Base-by-base conservation (phyloP, 2,888 invertebrate genomes). In the Amphipyra berbera region DNA sequence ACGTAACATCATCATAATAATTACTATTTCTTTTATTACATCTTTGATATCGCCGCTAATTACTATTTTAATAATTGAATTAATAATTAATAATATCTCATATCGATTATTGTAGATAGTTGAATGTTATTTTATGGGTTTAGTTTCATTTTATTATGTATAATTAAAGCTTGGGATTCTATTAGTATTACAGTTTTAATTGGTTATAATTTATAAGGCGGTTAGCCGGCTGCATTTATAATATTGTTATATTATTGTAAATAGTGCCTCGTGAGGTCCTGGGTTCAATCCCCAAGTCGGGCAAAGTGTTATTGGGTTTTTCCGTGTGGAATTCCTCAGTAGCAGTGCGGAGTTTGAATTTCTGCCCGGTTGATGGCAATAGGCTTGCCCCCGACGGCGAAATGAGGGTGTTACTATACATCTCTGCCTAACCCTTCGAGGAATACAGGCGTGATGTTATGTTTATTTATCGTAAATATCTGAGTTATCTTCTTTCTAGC, bases 111-210 rank as follows among this genome's bases (percentile, higher is more conserved):
- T 73, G 30, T 71, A 77, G 69, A 72, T 77, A 64, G 71, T 77
- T 75, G 71, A 76, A 78, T 63, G 75, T 63, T 78, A 63, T 78
- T 85, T 84, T 81, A 83, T 81, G 74, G 64, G 68, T 62, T 77
- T 72, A 41, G 66, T 71, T 82, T 75, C 75, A 67, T 80, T 83
- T 84, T 79, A 81, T 81, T 80, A 79, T 73, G 37, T 75, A 62
- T 83, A 81, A 82, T 82, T 79, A 82, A 76, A 61, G 75, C 68
- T 69, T 76, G 70, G 63, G 77, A 61, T 68, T 79, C 67, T 76
- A 76, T 81, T 74, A 75, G 66, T 82, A 83, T 69, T 84, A 83
- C 73, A 85, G 78, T 83, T 85, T 80, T 83, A 81, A 84, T 84
- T 71, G 64, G 68, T 58, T 10, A 53, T 65, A 60, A 65, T 69